Evolutionary conservation across 2,797 vertebrate species (phyloP).

Genomic region (Tarsius wallacei): DNA sequence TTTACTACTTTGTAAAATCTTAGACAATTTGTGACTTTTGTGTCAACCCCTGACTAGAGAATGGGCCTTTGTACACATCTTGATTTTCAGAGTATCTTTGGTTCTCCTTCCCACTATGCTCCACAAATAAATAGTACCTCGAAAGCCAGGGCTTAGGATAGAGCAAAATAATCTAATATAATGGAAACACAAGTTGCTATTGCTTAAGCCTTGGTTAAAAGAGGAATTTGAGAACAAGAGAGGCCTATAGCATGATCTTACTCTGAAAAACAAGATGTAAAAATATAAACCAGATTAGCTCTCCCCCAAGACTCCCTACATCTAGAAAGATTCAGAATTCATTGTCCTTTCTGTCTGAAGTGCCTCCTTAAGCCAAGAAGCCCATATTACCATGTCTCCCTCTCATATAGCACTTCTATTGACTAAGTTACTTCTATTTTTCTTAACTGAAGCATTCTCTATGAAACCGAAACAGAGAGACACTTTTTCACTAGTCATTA

Average conservation of each 20-base stretch:
- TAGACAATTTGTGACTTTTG: background rate
- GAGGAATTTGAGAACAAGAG: background rate
- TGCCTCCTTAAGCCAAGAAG: background rate
- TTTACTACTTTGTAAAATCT: background rate
- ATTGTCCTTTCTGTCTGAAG: background rate
- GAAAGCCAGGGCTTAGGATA: background rate
- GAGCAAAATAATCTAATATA: background rate
- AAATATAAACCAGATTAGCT: background rate
- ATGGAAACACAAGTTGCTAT: background rate
- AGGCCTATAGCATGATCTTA: background rate
- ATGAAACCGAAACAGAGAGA: background rate
- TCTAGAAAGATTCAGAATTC: background rate
- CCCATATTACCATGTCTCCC: background rate
- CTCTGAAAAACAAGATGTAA: conserved; percentile 36
- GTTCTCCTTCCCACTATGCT: background rate
- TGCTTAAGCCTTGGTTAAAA: background rate
- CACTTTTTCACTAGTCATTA: background rate
- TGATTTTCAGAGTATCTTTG: background rate
- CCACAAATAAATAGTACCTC: background rate
- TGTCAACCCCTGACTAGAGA: background rate
- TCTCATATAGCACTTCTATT: background rate
- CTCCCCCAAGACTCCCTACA: background rate
- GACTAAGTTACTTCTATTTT: background rate
- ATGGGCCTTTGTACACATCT: background rate
- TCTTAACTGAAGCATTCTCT: background rate